Conservation (phyloP, 2,888 invertebrate genomes). For the Willowsia nigromaculata region DNA sequence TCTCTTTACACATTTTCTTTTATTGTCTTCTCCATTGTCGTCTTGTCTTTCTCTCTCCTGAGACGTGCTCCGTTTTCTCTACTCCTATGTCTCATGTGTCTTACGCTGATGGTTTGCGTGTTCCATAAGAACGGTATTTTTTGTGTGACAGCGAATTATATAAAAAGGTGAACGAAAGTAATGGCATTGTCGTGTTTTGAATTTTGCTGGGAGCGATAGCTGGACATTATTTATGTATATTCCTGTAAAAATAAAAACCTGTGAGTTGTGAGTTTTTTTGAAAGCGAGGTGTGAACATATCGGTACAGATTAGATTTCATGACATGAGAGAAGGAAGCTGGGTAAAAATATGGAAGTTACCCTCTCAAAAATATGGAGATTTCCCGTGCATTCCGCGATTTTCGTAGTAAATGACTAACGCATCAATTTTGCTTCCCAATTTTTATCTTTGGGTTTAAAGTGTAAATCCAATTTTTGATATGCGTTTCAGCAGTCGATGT, state of each 20-base stretch:
- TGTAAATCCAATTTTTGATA: slow-evolving; percentile 51
- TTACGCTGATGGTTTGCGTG: neutral
- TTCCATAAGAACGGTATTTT: neutral
- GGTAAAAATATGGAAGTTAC: neutral
- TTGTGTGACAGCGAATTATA: neutral
- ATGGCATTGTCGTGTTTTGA: slow-evolving; percentile 4
- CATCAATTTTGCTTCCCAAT: too few relatives aligned
- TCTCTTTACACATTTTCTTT: neutral
- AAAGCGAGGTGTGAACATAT: neutral
- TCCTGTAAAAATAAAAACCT: neutral
- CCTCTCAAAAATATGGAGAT: neutral
- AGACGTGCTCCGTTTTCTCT: neutral
- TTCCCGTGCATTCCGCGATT: too few relatives aligned
- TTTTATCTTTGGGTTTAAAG: slow-evolving; percentile 40
- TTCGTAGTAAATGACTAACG: too few relatives aligned
- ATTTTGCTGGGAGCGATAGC: neutral
- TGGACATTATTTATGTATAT: neutral
- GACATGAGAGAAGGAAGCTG: neutral
- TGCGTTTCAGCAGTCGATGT: neutral
- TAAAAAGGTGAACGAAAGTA: neutral
- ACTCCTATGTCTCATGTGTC: neutral
- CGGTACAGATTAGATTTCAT: neutral
- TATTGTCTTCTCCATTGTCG: neutral
- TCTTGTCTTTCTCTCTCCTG: neutral
- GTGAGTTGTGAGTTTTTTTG: neutral